Evolutionary conservation across 2,113 vertebrate species (phyloP), one percentile per base, ranked within the genome.

Genomic region (Polypterus senegalus): DNA sequence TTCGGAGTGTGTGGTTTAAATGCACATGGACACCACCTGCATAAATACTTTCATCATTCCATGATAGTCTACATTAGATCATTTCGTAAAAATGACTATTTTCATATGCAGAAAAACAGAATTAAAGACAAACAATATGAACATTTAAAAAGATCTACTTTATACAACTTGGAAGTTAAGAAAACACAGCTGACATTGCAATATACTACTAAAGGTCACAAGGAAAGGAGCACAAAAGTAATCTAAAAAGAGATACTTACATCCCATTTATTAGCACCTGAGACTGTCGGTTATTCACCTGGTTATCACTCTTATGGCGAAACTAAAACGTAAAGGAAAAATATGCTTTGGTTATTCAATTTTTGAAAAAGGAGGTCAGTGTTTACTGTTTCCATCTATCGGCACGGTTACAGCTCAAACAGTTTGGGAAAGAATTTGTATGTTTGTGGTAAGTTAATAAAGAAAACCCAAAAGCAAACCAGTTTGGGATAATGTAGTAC

Each of bases 251-350:
- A 0, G 74, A 71, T 58, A 92, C 94, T 95, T 76, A 97, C 94
- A 66, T 85, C 74, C 93, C 91, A 53, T 72, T 63, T 69, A 97
- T 90, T 74, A 97, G 91, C 77, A 97, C 90, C 86, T 91, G 92
- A 84, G 94, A 97, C 81, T 94, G 91, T 0, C 93, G 90, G 72
- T 87, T 97, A 83, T 97, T 97, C 77, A 97, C 94, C 79, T 97
- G 93, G 76, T 93, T 94, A 79, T 97, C 94, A 0, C 93, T 97
- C 79, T 90, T 93, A 76, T 97, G 92, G 75, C 93, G 94, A 81
- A 97, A 97, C 94, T 97, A 70, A 27, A 46, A 54, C 48, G 2
- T 4, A 52, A 54, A 47, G 9, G 27, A 48, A 48, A 5, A 27
- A 27, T 27, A 27, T 27, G 27, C 27, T 27, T 27, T 27, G 27